These are phyloP conservation scores for Megalopta genalis DNA, from an alignment of 1,140 invertebrate genomes.

Conservation along the genomic window DNA sequence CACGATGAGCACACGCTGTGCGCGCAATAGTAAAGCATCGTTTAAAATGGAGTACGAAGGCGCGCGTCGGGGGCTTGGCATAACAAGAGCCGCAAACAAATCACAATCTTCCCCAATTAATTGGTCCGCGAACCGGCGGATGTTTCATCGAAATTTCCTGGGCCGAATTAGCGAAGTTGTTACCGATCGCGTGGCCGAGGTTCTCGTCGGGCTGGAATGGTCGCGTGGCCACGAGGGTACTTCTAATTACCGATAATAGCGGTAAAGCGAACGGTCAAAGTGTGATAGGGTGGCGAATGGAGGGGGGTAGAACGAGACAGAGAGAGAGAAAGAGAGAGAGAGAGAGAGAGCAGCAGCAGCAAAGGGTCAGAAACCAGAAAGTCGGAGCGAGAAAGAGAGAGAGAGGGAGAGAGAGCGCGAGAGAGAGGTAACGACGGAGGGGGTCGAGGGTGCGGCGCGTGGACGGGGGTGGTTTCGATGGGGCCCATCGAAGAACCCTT, in stretches of 20 bases:
- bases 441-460: not conserved
- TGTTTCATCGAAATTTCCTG: conserved; percentile 14
- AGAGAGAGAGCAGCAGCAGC: no score
- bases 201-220: conserved; percentile 61
- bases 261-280: conserved; percentile 55
- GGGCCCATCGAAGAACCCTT: conserved; percentile 73
- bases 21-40: no score
- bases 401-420: conserved; percentile 21
- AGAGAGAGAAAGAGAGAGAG: no score
- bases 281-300: not conserved
- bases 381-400: conserved; percentile 50
- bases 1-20: no score
- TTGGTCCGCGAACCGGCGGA: not conserved
- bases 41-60: no score
- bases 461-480: conserved; percentile 48
- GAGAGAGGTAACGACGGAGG: no score
- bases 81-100: conserved; percentile 14
- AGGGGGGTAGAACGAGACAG: no score
- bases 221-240: conserved; percentile 77
- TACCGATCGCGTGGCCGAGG: conserved; percentile 42
- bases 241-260: conserved; percentile 80
- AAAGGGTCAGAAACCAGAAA: conserved; percentile 7
- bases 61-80: no score
- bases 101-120: conserved; percentile 29
- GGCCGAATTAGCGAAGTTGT: conserved; percentile 56